Percentiles rank a stretch among this genome's conserved stretches.
These are phyloP conservation scores for Papilio gigon DNA, from an alignment of 2,888 invertebrate species.

Conservation along the genomic window DNA sequence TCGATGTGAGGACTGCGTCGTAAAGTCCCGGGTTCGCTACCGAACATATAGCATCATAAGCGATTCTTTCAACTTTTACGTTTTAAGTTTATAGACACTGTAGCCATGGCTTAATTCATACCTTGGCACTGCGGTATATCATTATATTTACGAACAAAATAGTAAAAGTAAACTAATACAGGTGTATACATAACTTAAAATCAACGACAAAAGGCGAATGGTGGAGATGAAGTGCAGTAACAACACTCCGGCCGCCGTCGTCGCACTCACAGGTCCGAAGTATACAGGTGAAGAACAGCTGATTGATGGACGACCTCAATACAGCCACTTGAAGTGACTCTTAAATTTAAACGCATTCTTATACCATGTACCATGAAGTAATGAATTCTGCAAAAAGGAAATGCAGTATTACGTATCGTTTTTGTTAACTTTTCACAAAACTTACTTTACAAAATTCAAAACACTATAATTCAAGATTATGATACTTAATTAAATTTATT, in stretches of 20 bases:
- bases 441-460: not conserved
- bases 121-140: too few species aligned
- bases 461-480: not conserved
- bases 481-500: slow-evolving; percentile 19
- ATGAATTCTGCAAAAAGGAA: not conserved
- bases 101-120: not conserved
- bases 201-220: not conserved
- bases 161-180: not conserved
- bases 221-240: slow-evolving; percentile 17
- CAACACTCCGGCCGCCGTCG: not conserved
- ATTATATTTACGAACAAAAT: slow-evolving; percentile 1
- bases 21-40: slow-evolving; percentile 58
- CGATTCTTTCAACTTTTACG: not conserved
- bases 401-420: not conserved
- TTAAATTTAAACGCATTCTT: not conserved
- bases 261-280: not conserved
- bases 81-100: not conserved
- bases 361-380: too few species aligned
- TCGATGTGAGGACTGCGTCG: slow-evolving; percentile 59
- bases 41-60: not conserved
- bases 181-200: not conserved
- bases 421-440: not conserved
- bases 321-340: slow-evolving; percentile 4
- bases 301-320: slow-evolving; percentile 13
- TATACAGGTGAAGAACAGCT: not conserved